Evolutionary conservation across 1,140 invertebrate species (phyloP), one percentile per base, ranked within the genome.

Genomic region (Drosophila insularis): DNA sequence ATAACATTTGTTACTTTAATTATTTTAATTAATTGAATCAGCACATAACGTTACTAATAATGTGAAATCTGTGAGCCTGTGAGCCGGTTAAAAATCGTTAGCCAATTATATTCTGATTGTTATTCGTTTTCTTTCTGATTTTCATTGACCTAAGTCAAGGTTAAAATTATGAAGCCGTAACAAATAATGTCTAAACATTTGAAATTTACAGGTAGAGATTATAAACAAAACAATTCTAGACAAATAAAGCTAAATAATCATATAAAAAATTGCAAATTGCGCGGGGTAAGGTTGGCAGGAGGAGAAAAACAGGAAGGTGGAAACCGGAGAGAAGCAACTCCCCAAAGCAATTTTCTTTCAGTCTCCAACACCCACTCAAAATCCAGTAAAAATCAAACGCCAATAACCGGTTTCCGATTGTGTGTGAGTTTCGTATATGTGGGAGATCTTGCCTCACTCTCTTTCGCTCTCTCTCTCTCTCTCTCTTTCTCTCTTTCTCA

Each of bases 341-440:
- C 62, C 62, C 59, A 68, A 39, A 78, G 64, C 62, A 81, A 84
- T 78, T 84, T 50, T 50, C 43, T 21, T 27, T 50, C 2, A 74
- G 69, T 56, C 71, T 74, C 67, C 64, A 86, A 86, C 82, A 82
- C 82, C 82, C 82, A 86, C 82, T 86, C 84, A 87, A 87, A 71
- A 71, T 68, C 43, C 70, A 71, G 74, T 37, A 58, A 63, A 43
- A 39, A 68, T 40, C 14, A 67, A 77, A 74, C 71, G 75, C 75
- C 76, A 82, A 66, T 67, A 87, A 85, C 82, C 84, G 84, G 82
- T 89, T 87, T 66, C 61, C 72, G n/a, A 46, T 13, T 21, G n/a
- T 50, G 5, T 5, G 13, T 19, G 43, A 50, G 19, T 50, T 50
- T 17, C 11, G 43, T 32, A 56, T 66, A 59, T 67, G 74, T 77